Evolutionary conservation across 1,140 invertebrate species (phyloP).

Genomic region (Antheraea mylitta): DNA sequence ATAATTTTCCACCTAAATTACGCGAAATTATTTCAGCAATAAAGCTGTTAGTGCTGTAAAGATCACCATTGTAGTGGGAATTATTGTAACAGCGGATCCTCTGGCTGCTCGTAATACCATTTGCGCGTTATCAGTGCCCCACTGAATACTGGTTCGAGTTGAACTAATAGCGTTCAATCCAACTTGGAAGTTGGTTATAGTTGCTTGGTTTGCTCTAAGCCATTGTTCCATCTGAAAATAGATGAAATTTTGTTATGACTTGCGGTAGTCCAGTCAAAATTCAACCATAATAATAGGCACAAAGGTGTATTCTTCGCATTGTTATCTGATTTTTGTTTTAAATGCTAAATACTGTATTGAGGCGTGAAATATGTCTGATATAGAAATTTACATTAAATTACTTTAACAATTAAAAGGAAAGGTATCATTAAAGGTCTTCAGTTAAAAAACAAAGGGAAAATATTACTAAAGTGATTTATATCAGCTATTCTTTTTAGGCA

Average conservation of each 20-base stretch:
- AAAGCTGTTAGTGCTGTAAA: constrained; percentile 39
- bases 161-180: constrained; percentile 48
- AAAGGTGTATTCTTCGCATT: too few species aligned
- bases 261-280: too few species aligned
- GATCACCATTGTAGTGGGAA: constrained; percentile 43
- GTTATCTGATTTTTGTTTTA: too few species aligned
- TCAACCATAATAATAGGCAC: too few species aligned
- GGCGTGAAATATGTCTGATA: too few species aligned
- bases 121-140: constrained; percentile 50
- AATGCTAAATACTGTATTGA: too few species aligned
- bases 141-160: constrained; percentile 48
- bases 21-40: constrained; percentile 37
- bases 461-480: too few species aligned
- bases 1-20: not conserved
- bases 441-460: too few species aligned
- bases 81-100: constrained; percentile 30
- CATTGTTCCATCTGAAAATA: constrained; percentile 60
- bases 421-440: too few species aligned
- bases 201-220: constrained; percentile 36
- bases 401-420: too few species aligned
- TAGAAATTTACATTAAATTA: too few species aligned
- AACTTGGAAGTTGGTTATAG: constrained; percentile 39
- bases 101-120: constrained; percentile 43
- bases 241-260: not conserved
- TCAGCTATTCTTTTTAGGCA: too few species aligned